phyloP scores from a whole-genome alignment of 2,888 invertebrate species.

The Perithous albicinctus region DNA sequence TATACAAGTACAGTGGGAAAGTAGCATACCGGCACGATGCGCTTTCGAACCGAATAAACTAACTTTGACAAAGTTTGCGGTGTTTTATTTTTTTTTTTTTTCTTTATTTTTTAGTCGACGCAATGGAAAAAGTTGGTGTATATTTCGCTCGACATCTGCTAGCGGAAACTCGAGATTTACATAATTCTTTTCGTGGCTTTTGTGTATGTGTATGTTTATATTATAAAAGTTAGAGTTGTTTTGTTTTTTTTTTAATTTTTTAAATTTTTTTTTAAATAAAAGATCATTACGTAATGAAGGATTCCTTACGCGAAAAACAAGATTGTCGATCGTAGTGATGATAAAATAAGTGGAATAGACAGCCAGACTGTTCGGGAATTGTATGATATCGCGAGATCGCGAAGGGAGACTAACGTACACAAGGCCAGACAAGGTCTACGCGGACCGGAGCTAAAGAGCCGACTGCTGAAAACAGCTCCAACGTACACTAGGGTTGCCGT shows the following conservation, averaged over 20 bases:
- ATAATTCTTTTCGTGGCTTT: slow-evolving; percentile 12
- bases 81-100: neutral
- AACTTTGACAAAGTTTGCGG: slow-evolving; percentile 39
- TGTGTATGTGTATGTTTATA: neutral
- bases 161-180: slow-evolving; percentile 1
- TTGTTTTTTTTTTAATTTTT: neutral
- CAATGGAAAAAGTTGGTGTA: neutral
- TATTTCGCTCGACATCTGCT: neutral
- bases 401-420: slow-evolving; percentile 44
- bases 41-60: slow-evolving; percentile 35
- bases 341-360: neutral
- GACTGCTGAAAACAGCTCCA: slow-evolving; percentile 80
- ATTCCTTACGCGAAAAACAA: slow-evolving; percentile 16
- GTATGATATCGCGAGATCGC: slow-evolving; percentile 37
- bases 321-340: neutral
- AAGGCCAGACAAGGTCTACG: slow-evolving; percentile 75
- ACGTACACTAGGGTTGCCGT: slow-evolving; percentile 56
- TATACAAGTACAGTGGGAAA: slow-evolving; percentile 25
- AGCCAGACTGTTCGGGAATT: neutral
- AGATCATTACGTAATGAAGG: neutral
- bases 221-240: neutral
- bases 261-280: too few relatives aligned
- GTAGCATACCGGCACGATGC: slow-evolving; percentile 45
- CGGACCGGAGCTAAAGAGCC: slow-evolving; percentile 83
- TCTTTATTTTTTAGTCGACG: neutral